Conservation (phyloP, 1,140 invertebrate species). For the Diprion similis region DNA sequence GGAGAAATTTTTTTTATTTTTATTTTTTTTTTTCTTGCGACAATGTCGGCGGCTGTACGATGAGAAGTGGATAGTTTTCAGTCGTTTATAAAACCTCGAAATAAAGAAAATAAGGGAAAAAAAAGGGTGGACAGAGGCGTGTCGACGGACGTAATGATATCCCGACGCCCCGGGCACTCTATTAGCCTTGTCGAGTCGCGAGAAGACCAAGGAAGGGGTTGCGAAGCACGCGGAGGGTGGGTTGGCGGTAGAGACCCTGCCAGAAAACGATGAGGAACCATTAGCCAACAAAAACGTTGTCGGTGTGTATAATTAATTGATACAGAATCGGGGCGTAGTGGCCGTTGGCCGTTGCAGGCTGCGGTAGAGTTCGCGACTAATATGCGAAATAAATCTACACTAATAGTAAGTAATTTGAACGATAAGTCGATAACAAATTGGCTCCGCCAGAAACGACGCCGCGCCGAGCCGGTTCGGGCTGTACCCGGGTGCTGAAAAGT, state of each 20-base stretch:
- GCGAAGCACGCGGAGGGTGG: too few relatives aligned
- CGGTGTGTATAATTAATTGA: constrained; percentile 53
- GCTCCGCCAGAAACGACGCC: constrained; percentile 53
- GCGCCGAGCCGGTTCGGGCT: constrained; percentile 37
- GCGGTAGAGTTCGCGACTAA: constrained; percentile 42
- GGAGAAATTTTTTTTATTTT: too few relatives aligned
- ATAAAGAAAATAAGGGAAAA: too few relatives aligned
- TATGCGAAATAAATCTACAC: constrained; percentile 61
- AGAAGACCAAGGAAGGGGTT: too few relatives aligned
- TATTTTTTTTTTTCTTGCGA: too few relatives aligned
- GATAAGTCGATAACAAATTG: constrained; percentile 65
- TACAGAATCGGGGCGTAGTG: constrained; percentile 47
- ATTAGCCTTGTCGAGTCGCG: too few relatives aligned
- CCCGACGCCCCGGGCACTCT: too few relatives aligned
- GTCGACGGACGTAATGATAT: too few relatives aligned
- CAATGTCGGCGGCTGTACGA: too few relatives aligned
- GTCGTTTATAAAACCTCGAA: too few relatives aligned
- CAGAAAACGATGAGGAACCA: not conserved
- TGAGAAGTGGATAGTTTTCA: too few relatives aligned
- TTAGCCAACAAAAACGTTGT: not conserved
- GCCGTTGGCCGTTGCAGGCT: constrained; percentile 35
- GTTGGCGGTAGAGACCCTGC: not conserved
- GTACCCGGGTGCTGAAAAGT: constrained; percentile 51
- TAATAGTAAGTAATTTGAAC: constrained; percentile 62
- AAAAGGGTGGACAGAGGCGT: too few relatives aligned